Percentiles rank a stretch among this genome's conserved stretches.
Evolutionary conservation across 2,888 invertebrate species (phyloP).

Genomic region (Cecidostiba fungosa): DNA sequence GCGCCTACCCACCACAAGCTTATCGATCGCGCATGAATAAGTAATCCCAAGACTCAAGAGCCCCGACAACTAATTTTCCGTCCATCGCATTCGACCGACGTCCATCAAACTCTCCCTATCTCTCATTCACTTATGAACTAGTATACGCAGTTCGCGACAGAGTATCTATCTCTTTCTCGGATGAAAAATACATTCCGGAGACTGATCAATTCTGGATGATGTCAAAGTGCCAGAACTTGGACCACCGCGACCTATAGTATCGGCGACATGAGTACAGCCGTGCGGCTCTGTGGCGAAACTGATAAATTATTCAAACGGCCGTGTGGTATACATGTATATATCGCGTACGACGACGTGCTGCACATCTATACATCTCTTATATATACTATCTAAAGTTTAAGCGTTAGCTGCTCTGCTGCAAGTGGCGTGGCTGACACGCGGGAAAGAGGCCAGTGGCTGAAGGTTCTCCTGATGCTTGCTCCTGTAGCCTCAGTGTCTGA

Average conservation of each 20-base stretch:
- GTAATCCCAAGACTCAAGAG: background rate
- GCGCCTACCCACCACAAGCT: no score
- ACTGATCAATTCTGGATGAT: slow-evolving; percentile 39
- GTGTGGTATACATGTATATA: slow-evolving; percentile 23
- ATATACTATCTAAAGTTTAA: background rate
- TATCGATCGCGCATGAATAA: slow-evolving; percentile 5
- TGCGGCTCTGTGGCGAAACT: background rate
- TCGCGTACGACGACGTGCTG: background rate
- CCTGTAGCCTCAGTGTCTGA: background rate
- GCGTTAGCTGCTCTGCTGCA: background rate
- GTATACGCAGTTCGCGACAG: background rate
- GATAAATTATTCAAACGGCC: slow-evolving; percentile 60
- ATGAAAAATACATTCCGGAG: background rate
- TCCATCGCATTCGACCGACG: background rate
- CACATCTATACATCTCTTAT: background rate
- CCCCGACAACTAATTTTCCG: background rate
- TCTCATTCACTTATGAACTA: background rate
- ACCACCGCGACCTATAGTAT: slow-evolving; percentile 7
- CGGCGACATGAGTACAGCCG: slow-evolving; percentile 26
- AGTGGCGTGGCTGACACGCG: background rate
- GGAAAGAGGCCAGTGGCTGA: background rate
- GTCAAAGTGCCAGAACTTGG: slow-evolving; percentile 46
- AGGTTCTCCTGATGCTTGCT: background rate
- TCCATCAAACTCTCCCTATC: background rate
- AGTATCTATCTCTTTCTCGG: background rate